Percentiles rank a stretch among this genome's conserved stretches.
Evolutionary conservation across 2,113 vertebrate genomes (phyloP).

Genomic region (Sterrhoptilus dennistouni): DNA sequence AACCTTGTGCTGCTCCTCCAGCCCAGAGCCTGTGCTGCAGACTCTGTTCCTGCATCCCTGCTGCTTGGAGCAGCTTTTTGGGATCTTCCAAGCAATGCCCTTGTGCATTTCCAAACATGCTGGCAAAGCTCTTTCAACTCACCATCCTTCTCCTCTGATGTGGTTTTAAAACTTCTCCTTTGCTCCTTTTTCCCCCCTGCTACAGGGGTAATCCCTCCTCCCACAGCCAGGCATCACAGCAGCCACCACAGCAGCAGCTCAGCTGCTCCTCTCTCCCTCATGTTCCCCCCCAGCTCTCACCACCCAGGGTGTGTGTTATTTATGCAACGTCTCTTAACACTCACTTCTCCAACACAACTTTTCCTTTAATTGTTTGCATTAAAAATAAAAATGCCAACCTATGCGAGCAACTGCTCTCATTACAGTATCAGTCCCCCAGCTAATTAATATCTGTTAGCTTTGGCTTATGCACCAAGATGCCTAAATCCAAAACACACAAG

Average conservation of each 20-base stretch:
- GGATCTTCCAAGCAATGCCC: not conserved
- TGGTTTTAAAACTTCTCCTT: not conserved
- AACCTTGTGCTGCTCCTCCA: not conserved
- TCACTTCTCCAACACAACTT: not conserved
- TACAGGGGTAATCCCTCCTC: not conserved
- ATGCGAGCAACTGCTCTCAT: not conserved
- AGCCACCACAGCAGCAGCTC: not conserved
- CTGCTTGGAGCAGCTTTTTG: not conserved
- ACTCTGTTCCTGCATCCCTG: not conserved
- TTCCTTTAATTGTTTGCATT: conserved; percentile 21
- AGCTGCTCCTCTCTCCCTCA: not conserved
- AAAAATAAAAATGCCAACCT: conserved; percentile 32
- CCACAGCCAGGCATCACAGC: not conserved
- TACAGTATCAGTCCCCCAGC: conserved; percentile 5
- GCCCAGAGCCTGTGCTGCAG: not conserved
- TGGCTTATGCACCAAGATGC: conserved; percentile 29
- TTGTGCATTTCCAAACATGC: not conserved
- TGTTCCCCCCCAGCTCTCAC: not conserved
- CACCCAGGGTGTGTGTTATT: not conserved
- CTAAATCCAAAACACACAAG: conserved; percentile 48
- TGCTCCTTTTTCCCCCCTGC: not conserved
- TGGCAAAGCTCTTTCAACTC: not conserved
- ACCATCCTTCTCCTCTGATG: not conserved
- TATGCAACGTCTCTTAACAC: not conserved
- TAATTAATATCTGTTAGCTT: conserved; percentile 65